phyloP scores from a whole-genome alignment of 2,888 invertebrate species.

The Oxyteleia sp. region DNA sequence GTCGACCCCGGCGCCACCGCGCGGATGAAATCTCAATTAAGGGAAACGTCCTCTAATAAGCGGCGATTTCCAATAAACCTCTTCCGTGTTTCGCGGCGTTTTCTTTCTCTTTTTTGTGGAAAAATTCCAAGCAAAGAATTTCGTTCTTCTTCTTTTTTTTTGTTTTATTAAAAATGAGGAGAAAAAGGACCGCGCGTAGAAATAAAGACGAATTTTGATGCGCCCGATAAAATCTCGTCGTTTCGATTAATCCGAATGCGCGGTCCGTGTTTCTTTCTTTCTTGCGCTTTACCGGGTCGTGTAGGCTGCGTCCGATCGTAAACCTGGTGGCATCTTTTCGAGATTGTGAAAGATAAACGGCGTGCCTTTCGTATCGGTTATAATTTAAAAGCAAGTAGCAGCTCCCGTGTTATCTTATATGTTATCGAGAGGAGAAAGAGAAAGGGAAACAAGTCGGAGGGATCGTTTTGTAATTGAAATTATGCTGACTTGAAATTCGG shows the following conservation, averaged over 20 bases:
- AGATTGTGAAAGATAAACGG: slow-evolving; percentile 72
- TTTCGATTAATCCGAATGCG: slow-evolving; percentile 64
- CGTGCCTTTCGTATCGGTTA: slow-evolving; percentile 69
- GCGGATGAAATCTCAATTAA: slow-evolving; percentile 48
- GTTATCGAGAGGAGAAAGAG: slow-evolving; percentile 49
- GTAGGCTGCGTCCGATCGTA: slow-evolving; percentile 62
- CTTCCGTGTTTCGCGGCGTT: no score
- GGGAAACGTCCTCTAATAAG: slow-evolving; percentile 6
- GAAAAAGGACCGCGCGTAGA: no score
- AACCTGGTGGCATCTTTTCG: slow-evolving; percentile 72
- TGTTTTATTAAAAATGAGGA: no score
- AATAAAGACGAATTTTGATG: no score
- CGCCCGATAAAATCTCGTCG: no score
- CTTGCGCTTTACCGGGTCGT: slow-evolving; percentile 53
- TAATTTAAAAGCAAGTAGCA: slow-evolving; percentile 72
- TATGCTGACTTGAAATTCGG: slow-evolving; percentile 40
- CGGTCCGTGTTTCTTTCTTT: slow-evolving; percentile 51
- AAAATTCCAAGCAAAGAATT: no score
- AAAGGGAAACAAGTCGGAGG: slow-evolving; percentile 20
- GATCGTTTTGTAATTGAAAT: slow-evolving; percentile 56
- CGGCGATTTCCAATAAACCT: no score
- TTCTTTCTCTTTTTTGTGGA: not conserved
- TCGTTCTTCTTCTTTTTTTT: no score
- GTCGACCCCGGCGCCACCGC: slow-evolving; percentile 13
- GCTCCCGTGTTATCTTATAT: slow-evolving; percentile 68